phyloP scores from a whole-genome alignment of 2,888 invertebrate species.

The Nephrotoma flavescens region DNA sequence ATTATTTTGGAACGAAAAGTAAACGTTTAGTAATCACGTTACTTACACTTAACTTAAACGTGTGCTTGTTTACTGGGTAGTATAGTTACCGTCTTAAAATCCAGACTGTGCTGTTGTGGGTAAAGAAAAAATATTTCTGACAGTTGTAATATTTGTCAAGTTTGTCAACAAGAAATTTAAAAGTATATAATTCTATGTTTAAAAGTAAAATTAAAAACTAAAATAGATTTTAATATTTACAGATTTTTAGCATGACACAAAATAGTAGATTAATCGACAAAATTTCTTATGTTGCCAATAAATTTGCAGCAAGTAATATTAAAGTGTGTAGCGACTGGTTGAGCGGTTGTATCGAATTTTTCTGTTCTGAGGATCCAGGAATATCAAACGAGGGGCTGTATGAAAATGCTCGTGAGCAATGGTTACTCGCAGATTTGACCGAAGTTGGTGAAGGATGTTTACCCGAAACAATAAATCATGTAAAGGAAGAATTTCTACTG shows the following conservation, averaged over 20 bases:
- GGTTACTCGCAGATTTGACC: slow-evolving; percentile 36
- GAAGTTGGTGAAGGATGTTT: slow-evolving; percentile 35
- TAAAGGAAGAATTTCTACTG: slow-evolving; percentile 25
- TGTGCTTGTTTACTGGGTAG: too few species aligned
- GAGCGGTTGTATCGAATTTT: slow-evolving; percentile 9
- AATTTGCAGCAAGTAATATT: neutral
- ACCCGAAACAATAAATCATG: slow-evolving; percentile 30
- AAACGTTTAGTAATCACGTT: too few species aligned
- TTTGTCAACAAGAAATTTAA: too few species aligned
- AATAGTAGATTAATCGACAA: neutral
- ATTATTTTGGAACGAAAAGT: too few species aligned
- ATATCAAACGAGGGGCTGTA: slow-evolving; percentile 26
- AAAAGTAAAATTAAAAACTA: too few species aligned
- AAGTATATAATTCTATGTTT: too few species aligned
- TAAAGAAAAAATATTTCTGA: too few species aligned
- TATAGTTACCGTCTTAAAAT: too few species aligned
- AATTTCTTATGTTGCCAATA: neutral
- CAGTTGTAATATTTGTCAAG: too few species aligned
- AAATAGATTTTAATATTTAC: neutral
- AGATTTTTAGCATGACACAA: neutral
- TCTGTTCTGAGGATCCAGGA: slow-evolving; percentile 5
- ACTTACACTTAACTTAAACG: too few species aligned
- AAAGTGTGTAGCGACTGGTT: neutral
- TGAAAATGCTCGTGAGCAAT: slow-evolving; percentile 36
- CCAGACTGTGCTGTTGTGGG: too few species aligned